Evolutionary conservation across 2,113 vertebrate species (phyloP).

Genomic region (Sorex araneus): DNA sequence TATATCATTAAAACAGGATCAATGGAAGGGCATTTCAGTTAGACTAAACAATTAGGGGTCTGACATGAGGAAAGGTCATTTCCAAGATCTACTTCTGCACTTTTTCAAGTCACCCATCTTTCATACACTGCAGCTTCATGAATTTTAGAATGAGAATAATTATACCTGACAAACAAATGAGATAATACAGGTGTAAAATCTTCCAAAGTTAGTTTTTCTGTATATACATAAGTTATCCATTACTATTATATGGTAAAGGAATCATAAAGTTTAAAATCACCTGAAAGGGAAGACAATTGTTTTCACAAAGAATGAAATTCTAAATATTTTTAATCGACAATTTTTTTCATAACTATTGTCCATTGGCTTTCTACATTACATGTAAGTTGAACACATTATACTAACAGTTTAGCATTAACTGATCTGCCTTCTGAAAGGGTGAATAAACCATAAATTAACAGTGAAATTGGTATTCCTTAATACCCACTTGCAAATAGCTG

Average conservation of each 20-base stretch:
- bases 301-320: not conserved
- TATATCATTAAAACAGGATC: not conserved
- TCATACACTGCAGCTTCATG: not conserved
- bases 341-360: not conserved
- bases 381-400: not conserved
- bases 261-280: not conserved
- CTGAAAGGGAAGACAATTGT: not conserved
- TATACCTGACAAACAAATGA: not conserved
- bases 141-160: not conserved
- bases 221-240: not conserved
- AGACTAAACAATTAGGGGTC: too few relatives aligned
- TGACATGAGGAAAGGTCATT: too few relatives aligned
- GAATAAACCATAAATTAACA: conserved; percentile 25
- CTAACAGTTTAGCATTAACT: not conserved
- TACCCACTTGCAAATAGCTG: conserved; percentile 55
- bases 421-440: not conserved
- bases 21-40: not conserved
- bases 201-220: not conserved
- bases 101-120: not conserved
- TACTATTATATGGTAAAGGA: not conserved
- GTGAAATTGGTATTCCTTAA: conserved; percentile 66
- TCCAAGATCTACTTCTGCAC: not conserved
- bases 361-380: not conserved
- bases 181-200: not conserved
- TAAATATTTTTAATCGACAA: not conserved